Conservation (phyloP, 2,797 vertebrate genomes). For the Chaetophractus vellerosus region DNA sequence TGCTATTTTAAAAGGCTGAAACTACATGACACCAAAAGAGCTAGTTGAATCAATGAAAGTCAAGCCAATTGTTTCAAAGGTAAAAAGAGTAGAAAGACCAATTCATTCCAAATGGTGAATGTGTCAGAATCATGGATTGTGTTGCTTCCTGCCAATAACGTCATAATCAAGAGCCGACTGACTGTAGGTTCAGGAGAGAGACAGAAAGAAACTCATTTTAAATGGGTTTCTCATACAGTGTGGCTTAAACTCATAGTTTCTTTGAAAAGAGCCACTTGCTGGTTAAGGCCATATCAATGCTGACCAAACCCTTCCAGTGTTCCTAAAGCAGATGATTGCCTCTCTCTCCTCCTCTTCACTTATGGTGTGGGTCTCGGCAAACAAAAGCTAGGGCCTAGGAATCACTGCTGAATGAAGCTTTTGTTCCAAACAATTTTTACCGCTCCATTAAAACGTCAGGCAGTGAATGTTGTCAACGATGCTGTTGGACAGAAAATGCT, state of each 20-base stretch:
- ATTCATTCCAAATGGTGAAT: conserved; percentile 44
- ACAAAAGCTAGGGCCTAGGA: not conserved
- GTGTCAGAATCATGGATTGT: conserved; percentile 41
- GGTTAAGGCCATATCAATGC: not conserved
- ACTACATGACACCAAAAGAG: conserved; percentile 34
- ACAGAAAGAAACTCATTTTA: conserved; percentile 56
- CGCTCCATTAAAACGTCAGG: conserved; percentile 50
- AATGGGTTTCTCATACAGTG: not conserved
- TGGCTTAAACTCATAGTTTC: conserved; percentile 16
- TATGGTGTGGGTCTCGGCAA: not conserved
- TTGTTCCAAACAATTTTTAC: conserved; percentile 55
- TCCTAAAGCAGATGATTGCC: not conserved
- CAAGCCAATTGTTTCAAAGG: conserved; percentile 32
- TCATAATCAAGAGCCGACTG: conserved; percentile 9
- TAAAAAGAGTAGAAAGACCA: not conserved
- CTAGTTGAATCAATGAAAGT: conserved; percentile 45
- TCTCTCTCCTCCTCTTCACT: not conserved
- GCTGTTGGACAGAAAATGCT: conserved; percentile 18
- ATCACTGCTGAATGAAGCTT: conserved; percentile 38
- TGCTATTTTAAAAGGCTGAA: not conserved
- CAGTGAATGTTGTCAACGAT: not conserved
- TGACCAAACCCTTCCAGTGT: not conserved
- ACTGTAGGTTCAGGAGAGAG: not conserved
- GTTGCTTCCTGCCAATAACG: conserved; percentile 56
- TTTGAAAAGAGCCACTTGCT: not conserved